Evolutionary conservation across 2,888 invertebrate species (phyloP), one percentile per base, ranked within the genome.

Genomic region (Copidosoma aretas): DNA sequence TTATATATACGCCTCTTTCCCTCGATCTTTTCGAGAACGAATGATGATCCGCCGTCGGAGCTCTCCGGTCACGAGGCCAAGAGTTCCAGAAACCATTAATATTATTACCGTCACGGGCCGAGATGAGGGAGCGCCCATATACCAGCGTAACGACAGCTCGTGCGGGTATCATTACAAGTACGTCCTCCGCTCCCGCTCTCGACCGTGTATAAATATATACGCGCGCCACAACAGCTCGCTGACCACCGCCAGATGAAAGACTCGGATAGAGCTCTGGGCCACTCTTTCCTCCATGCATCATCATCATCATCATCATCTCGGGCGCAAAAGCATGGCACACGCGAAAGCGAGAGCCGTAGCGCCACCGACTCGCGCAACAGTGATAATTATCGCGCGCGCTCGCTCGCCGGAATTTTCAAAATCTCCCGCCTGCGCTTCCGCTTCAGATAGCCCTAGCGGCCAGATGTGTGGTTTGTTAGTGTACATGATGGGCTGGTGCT

Each of bases 81-180:
- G 41, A 39, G 60, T 72, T 72, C 68, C 71, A 68, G 64, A 71
- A 71, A 68, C 71, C 73, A 74, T 76, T 74, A 73, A 75, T 75
- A 74, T 75, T 74, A 74, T 73, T 74, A 64, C 46, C 51, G 60
- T n/a, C n/a, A n/a, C 56, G 63, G 4, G 52, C 2, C 24, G 39
- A 63, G 60, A 49, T 5, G 3, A 32, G 32, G 32, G 3, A 3
- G 3, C 8, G 3, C 32, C 32, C 32, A 32, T n/a, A n/a, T n/a
- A n/a, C n/a, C n/a, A n/a, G 22, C 46, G 64, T 68, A 75, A 72
- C 70, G 63, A 70, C 73, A 71, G 70, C 70, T 63, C 71, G 74
- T 73, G 73, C 71, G 51, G 56, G 54, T 67, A 63, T 63, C 62
- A 63, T 70, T 70, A 56, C 32, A 32, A 32, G 32, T 32, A n/a